Evolutionary conservation across 30 jellyfish, hydroid and myxozoan species (phyloP).

Genomic region (Chrysaora quinquecirrha): DNA sequence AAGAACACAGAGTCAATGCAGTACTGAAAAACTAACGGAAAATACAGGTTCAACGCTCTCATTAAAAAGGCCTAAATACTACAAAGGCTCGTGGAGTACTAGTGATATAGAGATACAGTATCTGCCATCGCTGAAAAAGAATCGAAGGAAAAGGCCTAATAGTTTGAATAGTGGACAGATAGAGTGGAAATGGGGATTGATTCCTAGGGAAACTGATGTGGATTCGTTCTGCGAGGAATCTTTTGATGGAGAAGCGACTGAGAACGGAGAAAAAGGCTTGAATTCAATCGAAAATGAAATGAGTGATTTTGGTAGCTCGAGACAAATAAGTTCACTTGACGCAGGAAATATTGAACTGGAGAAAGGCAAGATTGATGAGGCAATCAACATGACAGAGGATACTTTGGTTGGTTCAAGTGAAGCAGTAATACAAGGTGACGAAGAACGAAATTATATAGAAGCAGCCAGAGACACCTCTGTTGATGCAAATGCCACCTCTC

Average conservation of each 20-base stretch:
- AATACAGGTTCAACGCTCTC: background rate
- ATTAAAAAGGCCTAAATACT: background rate
- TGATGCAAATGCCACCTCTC: too few relatives aligned
- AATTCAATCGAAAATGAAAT: too few relatives aligned
- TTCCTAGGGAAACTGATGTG: slow-evolving; percentile 7
- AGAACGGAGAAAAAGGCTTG: too few relatives aligned
- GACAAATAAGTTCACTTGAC: too few relatives aligned
- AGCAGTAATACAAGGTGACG: too few relatives aligned
- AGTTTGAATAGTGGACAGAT: slow-evolving; percentile 9
- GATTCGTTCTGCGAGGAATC: background rate
- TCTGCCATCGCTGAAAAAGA: slow-evolving; percentile 45
- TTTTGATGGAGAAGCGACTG: background rate
- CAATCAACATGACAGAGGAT: too few relatives aligned
- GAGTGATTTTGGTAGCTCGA: too few relatives aligned
- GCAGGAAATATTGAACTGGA: too few relatives aligned
- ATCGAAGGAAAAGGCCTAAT: slow-evolving; percentile 17
- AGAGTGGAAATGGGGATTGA: slow-evolving; percentile 5
- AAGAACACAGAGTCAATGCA: background rate
- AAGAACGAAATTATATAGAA: too few relatives aligned
- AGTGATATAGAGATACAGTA: slow-evolving; percentile 43
- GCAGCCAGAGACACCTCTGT: too few relatives aligned
- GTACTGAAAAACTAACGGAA: background rate
- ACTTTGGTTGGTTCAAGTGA: too few relatives aligned
- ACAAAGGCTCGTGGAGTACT: slow-evolving; percentile 19
- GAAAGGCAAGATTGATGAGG: too few relatives aligned